phyloP scores from a whole-genome alignment of 2,888 invertebrate species.

The Spatulosminthurus flaviceps region DNA sequence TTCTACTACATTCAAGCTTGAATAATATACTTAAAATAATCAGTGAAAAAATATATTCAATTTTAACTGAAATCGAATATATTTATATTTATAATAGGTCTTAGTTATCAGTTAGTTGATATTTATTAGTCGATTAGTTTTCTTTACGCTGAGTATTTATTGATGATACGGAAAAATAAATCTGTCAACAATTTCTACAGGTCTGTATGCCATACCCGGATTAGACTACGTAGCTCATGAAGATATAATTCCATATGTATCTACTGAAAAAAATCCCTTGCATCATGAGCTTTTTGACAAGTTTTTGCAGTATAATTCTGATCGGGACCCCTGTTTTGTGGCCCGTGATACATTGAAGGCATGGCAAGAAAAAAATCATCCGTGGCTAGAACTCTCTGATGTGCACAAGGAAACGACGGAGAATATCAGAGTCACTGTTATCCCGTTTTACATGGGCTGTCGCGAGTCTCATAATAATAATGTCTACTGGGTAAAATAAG shows the following conservation, averaged over 20 bases:
- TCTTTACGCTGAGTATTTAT: not conserved
- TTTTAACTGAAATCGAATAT: no score
- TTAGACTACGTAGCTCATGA: slow-evolving; percentile 98
- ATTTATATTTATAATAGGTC: no score
- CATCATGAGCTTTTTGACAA: slow-evolving; percentile 97
- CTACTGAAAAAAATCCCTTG: slow-evolving; percentile 86
- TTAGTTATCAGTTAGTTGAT: no score
- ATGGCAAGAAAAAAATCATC: slow-evolving; percentile 98
- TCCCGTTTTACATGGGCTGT: slow-evolving; percentile 98
- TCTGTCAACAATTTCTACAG: slow-evolving; percentile 42
- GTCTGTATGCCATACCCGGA: slow-evolving; percentile 93
- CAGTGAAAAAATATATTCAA: no score
- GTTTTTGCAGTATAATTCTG: slow-evolving; percentile 82
- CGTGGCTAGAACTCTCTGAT: slow-evolving; percentile 95
- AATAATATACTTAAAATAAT: no score
- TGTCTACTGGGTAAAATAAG: slow-evolving; percentile 82
- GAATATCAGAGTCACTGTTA: slow-evolving; percentile 94
- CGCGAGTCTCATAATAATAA: slow-evolving; percentile 89
- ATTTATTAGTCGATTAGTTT: no score
- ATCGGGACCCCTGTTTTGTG: slow-evolving; percentile 86
- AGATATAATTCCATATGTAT: slow-evolving; percentile 93
- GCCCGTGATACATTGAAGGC: slow-evolving; percentile 89
- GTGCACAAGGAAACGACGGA: slow-evolving; percentile 98
- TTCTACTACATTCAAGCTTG: no score
- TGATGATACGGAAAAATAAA: not conserved